Evolutionary conservation across 2,797 vertebrate genomes (phyloP), one percentile per base, ranked within the genome.

Genomic region (Steatocranus sp.): DNA sequence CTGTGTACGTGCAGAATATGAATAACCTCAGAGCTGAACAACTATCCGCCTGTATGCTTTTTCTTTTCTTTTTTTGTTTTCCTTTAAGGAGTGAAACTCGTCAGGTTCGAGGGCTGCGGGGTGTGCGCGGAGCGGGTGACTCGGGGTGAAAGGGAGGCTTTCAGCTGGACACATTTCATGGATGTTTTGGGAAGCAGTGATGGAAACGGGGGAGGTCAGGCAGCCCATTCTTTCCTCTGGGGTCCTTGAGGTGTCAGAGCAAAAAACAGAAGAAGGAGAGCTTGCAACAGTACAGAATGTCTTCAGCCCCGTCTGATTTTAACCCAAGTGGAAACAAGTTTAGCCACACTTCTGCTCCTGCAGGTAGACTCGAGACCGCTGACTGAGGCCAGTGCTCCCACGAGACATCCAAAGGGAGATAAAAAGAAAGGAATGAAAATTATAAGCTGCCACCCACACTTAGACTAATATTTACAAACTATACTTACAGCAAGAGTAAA

Each of bases 11-110:
- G 93, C 92, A 91, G 89, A 90, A 94, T 80, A 81, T 84, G 92
- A 93, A 86, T 66, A 88, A 89, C 75, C 83, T 88, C 87, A 70
- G 83, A 76, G 79, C 63, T 63, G 34, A 83, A 83, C 80, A 90
- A 88, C 83, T 82, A 74, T 87, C 80, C 25, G 89, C 77, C 73
- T 80, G 75, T 80, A 58, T 70, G 68, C 87, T 81, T 92, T 91
- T 92, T 93, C 93, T 92, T 83, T 91, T 94, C 94, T 92, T 83
- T 87, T 91, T 90, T 82, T 88, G 68, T 92, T 95, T 94, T 93
- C 68, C 78, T 92, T 89, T 83, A 61, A 84, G 87, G 89, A 90
- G 89, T 90, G 51, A 91, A 93, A 90, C 81, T 82, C 43, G 6
- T 83, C 85, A 88, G 88, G 83, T 86, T 63, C 32, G 76, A 43